Conservation (phyloP, 2,888 invertebrate genomes). For the Apotomis turbidana region DNA sequence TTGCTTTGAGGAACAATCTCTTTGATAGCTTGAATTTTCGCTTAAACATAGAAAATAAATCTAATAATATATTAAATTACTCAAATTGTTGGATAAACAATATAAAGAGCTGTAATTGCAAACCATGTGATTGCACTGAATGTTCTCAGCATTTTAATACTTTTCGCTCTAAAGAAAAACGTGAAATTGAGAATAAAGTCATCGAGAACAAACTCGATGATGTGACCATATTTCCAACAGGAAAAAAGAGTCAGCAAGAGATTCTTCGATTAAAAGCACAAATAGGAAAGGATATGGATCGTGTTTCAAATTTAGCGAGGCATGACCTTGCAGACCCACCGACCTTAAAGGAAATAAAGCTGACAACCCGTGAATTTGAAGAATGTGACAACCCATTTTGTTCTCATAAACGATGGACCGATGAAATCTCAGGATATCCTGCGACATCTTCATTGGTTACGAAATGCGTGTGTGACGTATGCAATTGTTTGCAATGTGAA, state of each 20-base stretch:
- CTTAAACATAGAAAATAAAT: background rate
- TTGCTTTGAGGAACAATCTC: conserved; percentile 8
- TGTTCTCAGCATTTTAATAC: conserved; percentile 43
- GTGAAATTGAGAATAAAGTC: conserved; percentile 52
- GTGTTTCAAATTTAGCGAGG: conserved; percentile 43
- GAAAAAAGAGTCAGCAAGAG: conserved; percentile 46
- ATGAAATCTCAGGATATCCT: no score
- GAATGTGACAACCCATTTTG: background rate
- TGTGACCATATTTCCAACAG: conserved; percentile 54
- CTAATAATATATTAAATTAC: conserved; percentile 8
- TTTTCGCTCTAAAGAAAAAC: conserved; percentile 58
- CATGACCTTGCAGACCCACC: background rate
- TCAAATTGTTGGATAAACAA: conserved; percentile 39
- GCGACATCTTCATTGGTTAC: background rate
- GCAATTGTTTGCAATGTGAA: conserved; percentile 1
- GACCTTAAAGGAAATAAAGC: background rate
- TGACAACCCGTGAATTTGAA: background rate
- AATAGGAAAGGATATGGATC: conserved; percentile 44
- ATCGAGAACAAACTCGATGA: conserved; percentile 39
- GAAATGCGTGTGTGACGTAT: background rate
- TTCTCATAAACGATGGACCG: background rate
- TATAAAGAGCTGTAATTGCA: conserved; percentile 52
- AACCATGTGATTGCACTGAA: conserved; percentile 53
- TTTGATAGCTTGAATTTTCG: conserved; percentile 25
- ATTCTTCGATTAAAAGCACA: conserved; percentile 35